Evolutionary conservation across 2,888 invertebrate genomes (phyloP), one percentile per base, ranked within the genome.

Genomic region (Diarsia dahlii): DNA sequence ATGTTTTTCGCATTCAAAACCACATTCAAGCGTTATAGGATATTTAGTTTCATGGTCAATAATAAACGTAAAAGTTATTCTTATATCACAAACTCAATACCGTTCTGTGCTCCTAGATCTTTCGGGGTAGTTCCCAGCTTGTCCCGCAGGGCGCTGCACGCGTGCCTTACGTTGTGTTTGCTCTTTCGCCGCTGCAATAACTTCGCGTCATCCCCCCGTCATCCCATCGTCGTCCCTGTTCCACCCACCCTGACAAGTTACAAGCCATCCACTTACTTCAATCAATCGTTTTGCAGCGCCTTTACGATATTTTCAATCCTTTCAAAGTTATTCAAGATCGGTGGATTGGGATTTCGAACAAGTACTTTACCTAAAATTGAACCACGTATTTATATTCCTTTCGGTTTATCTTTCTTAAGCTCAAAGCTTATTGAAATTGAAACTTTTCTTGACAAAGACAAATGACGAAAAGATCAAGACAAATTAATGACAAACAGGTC

Each of bases 381-480:
- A 63, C 12, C 46, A 20, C 20, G 39, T 28, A 39, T 39, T 54
- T 39, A 23, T 20, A 62, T 77, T n/a, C 23, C 20, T 60, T 77
- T 52, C 8, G 20, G 15, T 52, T 76, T 54, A 13, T 34, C 46
- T 67, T 15, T 23, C 23, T 13, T 12, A 50, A 46, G 13, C 20
- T 76, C 34, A 45, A 34, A 39, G 39, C 39, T 39, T 39, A 34
- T 34, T 39, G 39, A 62, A 39, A 68, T 67, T 63, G 13, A 78
- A 54, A 45, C 39, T 39, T 48, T 13, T 67, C 23, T 50, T 15
- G 60, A 20, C 23, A 12, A 50, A 45, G 23, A 78, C 50, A 34
- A 76, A 60, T 60, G 15, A 18, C 34, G 60, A 66, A 46, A 60
- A 77, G 20, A 65, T 60, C 34, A 46, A 52, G 23, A 76, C 45